These are phyloP conservation scores for Octodonta nipae DNA, from an alignment of 2,888 invertebrate species.

Conservation along the genomic window DNA sequence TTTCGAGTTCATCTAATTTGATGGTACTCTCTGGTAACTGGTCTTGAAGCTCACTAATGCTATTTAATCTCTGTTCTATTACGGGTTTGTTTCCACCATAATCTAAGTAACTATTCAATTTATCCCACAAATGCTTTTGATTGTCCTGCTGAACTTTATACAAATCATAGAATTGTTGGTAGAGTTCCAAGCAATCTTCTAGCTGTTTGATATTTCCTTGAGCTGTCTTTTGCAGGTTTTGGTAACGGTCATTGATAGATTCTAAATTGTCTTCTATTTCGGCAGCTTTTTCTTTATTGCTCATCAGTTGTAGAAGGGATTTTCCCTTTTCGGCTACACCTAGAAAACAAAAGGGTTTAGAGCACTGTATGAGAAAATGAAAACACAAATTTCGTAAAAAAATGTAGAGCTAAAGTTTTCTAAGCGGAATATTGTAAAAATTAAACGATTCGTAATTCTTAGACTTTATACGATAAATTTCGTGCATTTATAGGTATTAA, in stretches of 20 bases:
- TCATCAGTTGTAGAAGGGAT: conserved; percentile 47
- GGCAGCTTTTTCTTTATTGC: conserved; percentile 42
- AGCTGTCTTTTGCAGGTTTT: conserved; percentile 52
- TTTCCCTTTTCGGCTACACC: conserved; percentile 77
- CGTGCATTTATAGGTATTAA: too few relatives aligned
- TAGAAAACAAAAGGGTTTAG: conserved; percentile 13
- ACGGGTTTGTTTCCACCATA: conserved; percentile 76
- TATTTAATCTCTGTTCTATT: conserved; percentile 66
- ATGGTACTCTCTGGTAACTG: conserved; percentile 63
- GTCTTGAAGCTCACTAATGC: conserved; percentile 68
- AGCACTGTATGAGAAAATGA: too few relatives aligned
- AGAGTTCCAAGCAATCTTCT: conserved; percentile 64
- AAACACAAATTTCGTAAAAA: too few relatives aligned
- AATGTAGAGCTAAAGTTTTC: too few relatives aligned
- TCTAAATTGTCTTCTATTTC: conserved; percentile 57
- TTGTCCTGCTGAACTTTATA: conserved; percentile 80
- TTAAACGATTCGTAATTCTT: too few relatives aligned
- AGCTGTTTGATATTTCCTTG: conserved; percentile 56
- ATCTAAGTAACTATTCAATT: conserved; percentile 67
- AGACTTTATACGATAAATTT: too few relatives aligned
- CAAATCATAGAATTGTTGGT: conserved; percentile 74
- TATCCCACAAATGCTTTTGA: conserved; percentile 82
- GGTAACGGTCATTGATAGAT: conserved; percentile 64
- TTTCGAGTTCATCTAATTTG: conserved; percentile 61
- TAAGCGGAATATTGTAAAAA: too few relatives aligned